Evolutionary conservation across 1,140 invertebrate genomes (phyloP).

Genomic region (Nebria ingens): DNA sequence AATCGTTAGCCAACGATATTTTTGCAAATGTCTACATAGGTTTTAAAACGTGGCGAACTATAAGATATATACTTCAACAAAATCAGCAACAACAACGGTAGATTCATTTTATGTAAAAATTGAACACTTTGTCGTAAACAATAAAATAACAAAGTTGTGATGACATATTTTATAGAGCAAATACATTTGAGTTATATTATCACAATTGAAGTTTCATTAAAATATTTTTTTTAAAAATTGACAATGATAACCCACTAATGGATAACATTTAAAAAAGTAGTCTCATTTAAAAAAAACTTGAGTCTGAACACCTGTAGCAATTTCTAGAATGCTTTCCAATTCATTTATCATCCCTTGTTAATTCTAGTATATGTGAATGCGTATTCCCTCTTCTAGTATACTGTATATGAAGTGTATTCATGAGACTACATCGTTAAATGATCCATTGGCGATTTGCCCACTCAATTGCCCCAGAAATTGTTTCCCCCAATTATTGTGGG

Average conservation of each 20-base stretch:
- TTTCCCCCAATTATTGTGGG: not conserved
- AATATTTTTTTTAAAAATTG: no score
- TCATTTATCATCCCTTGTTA: not conserved
- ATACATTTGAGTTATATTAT: no score
- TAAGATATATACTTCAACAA: no score
- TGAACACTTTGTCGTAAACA: not conserved
- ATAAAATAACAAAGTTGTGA: not conserved
- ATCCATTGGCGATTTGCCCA: not conserved
- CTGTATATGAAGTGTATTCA: not conserved
- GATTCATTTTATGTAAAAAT: not conserved
- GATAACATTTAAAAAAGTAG: not conserved
- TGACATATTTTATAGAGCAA: not conserved
- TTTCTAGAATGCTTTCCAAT: not conserved
- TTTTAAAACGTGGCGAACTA: no score
- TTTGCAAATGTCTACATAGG: no score
- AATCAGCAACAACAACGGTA: no score
- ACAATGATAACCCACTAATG: not conserved
- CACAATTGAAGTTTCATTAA: no score
- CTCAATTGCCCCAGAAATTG: not conserved
- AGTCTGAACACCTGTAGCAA: not conserved
- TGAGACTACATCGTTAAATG: not conserved
- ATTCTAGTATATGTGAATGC: no score
- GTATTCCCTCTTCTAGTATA: not conserved
- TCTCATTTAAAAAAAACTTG: not conserved
- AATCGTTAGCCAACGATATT: no score